Conservation (phyloP, 2,113 vertebrate genomes). For the Clarias batrachus region DNA sequence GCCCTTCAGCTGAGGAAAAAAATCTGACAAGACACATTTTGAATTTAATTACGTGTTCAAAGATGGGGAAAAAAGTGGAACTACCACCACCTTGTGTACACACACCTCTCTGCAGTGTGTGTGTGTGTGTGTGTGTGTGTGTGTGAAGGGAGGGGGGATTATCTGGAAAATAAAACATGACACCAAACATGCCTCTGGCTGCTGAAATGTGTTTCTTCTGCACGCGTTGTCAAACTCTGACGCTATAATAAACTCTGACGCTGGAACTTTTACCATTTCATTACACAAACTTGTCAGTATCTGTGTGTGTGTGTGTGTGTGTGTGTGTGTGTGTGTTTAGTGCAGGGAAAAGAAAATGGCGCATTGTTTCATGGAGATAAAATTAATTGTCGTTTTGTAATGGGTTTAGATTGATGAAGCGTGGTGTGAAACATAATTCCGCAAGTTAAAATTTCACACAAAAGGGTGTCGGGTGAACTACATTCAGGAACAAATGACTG, state of each 20-base stretch:
- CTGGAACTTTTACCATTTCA: slow-evolving; percentile 64
- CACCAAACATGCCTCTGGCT: slow-evolving; percentile 54
- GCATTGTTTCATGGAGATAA: slow-evolving; percentile 45
- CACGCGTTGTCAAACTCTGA: slow-evolving; percentile 38
- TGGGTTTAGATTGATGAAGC: slow-evolving; percentile 32
- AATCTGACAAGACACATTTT: slow-evolving; percentile 37
- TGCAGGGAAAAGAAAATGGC: slow-evolving; percentile 52
- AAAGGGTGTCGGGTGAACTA: not conserved
- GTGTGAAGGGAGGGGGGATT: slow-evolving; percentile 11
- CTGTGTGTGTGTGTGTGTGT: not conserved
- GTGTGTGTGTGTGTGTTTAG: not conserved
- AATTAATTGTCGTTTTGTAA: slow-evolving; percentile 53
- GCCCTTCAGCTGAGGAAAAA: not conserved
- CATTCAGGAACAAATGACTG: slow-evolving; percentile 65
- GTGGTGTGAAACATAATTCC: not conserved
- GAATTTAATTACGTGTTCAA: slow-evolving; percentile 48
- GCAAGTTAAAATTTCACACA: slow-evolving; percentile 9
- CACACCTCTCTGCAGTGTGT: slow-evolving; percentile 74
- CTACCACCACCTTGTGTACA: slow-evolving; percentile 84
- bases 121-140: slow-evolving; percentile 3
- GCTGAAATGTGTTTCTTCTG: slow-evolving; percentile 53
- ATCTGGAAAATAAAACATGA: slow-evolving; percentile 69
- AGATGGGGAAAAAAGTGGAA: slow-evolving; percentile 42
- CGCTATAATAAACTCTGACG: slow-evolving; percentile 40
- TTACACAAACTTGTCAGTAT: slow-evolving; percentile 62